Conservation (phyloP, 2,888 invertebrate genomes). For the Dimorphilus gyrociliatus region DNA sequence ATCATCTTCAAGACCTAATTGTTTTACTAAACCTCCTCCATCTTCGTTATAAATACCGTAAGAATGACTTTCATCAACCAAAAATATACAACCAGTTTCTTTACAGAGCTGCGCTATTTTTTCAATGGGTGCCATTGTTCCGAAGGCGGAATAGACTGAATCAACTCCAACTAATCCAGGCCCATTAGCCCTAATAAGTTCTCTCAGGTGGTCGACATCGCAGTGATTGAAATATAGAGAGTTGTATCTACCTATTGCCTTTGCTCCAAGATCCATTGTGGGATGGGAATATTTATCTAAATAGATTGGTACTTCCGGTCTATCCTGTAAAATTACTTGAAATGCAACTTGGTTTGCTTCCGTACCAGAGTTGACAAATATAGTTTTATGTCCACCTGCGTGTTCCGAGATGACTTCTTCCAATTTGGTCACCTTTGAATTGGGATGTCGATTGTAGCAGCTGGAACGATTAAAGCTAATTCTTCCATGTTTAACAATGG, state of each 20-base stretch:
- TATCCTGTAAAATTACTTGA: conserved; percentile 1
- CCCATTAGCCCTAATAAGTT: conserved; percentile 3
- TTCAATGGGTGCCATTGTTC: conserved; percentile 3
- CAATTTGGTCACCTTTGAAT: conserved; percentile 1
- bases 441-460: neutral
- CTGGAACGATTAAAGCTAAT: conserved; percentile 2
- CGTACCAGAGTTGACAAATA: conserved; percentile 4
- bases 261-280: conserved; percentile 2
- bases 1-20: conserved; percentile 1
- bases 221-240: conserved; percentile 3
- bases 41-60: neutral
- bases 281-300: conserved; percentile 4
- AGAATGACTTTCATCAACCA: conserved; percentile 4
- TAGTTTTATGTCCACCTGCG: neutral
- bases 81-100: conserved; percentile 1
- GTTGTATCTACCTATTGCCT: conserved; percentile 3
- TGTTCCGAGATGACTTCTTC: neutral
- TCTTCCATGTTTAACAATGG: conserved; percentile 1
- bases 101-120: conserved; percentile 3
- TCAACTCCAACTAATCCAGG: conserved; percentile 4
- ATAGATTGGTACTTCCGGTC: conserved; percentile 4
- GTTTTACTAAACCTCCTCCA: conserved; percentile 3
- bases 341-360: conserved; percentile 2
- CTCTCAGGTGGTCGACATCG: conserved; percentile 2
- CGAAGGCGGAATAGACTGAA: conserved; percentile 2